These are phyloP conservation scores for Therioaphis trifolii DNA, from an alignment of 2,888 invertebrate species.

Conservation along the genomic window DNA sequence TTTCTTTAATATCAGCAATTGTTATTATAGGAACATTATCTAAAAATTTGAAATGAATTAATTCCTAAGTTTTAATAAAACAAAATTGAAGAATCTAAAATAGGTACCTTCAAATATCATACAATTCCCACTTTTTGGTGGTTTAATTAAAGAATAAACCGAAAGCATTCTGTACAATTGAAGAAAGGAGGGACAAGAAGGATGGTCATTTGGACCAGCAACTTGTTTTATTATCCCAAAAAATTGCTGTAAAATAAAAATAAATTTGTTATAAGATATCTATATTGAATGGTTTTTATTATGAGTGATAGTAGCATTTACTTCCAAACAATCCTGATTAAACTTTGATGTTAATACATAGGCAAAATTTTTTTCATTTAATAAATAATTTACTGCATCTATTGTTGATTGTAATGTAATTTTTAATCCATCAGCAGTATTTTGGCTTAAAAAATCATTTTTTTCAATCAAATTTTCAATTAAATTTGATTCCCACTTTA, in stretches of 20 bases:
- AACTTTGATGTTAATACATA: conserved; percentile 1
- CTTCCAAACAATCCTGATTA: conserved; percentile 13
- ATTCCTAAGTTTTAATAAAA: background rate
- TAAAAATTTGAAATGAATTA: conserved; percentile 2
- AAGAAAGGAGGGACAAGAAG: background rate
- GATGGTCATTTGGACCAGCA: background rate
- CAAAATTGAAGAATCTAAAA: too few species aligned
- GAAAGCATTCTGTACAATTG: conserved; percentile 9
- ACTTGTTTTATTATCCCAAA: background rate
- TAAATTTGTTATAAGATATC: background rate
- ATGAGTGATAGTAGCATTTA: background rate
- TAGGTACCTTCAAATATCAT: background rate
- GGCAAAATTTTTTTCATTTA: background rate
- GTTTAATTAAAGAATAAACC: background rate
- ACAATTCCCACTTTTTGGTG: background rate
- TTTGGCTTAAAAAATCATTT: conserved; percentile 13
- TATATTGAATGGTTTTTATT: background rate
- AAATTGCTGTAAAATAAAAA: background rate
- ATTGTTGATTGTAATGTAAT: conserved; percentile 7
- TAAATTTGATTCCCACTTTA: conserved; percentile 9
- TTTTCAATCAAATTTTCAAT: background rate
- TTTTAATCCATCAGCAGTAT: conserved; percentile 22
- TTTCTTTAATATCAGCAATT: conserved; percentile 15
- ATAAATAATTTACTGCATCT: conserved; percentile 9
- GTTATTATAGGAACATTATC: background rate